Base-by-base conservation (phyloP, 1,140 invertebrate genomes). In the Amyelois transitella region DNA sequence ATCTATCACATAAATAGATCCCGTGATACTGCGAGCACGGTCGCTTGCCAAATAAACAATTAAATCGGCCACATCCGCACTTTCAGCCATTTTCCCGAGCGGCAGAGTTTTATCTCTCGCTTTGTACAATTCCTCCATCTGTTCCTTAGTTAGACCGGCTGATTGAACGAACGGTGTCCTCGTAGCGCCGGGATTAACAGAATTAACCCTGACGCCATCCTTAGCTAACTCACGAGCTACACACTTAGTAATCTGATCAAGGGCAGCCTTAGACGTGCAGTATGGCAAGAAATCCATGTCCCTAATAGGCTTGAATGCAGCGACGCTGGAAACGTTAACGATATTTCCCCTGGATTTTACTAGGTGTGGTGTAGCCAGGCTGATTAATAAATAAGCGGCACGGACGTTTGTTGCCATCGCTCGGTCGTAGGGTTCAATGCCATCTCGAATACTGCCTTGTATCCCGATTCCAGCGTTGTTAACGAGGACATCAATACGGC, bases 31-130 rank as follows among this genome's bases (percentile, higher is more conserved):
- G 51, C 91, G 93, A 18, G 95, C 91, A 61, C 91, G 91, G 66
- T 94, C 92, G 47, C 94, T 95, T 1, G 96, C 96, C 28, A 97
- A 84, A 88, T 96, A 97, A 45, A 94, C 91, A 71, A 97, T 96
- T 1, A 94, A 88, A 57, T 91, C 90, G 6, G 96, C 95, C 2
- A 97, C 94, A 89, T 97, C 96, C 54, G 77, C 75, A 66, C 73
- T 80, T 72, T 81, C 66, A 14, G 69, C 77, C 60, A 79, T 68
- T 77, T 85, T 85, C 18, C 77, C 58, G 18, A 86, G 58, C 10
- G 80, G 77, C 24, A 73, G 68, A 20, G 12, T 51, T 43, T 60
- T 53, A 51, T 57, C 43, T 12, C 73, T 60, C 7, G 21, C 25
- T 52, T 66, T 60, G 45, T 68, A 64, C 32, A 75, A 22, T 43